Conservation (phyloP, 2,888 invertebrate genomes). For the Tachina fera region DNA sequence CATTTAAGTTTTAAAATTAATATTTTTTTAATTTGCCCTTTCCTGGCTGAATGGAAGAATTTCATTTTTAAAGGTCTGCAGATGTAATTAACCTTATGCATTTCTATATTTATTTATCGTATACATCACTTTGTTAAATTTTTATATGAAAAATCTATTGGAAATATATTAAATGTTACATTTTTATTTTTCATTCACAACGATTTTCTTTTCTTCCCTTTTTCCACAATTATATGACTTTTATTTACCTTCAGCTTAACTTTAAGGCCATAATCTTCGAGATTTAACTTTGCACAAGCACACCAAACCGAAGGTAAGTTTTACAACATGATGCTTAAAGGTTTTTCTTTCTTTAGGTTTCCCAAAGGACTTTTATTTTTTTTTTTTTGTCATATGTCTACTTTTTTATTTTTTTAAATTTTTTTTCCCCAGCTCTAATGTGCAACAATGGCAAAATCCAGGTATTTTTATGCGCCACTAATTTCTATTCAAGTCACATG, state of each 20-base stretch:
- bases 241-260: constrained; percentile 62
- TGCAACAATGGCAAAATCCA: constrained; percentile 58
- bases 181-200: constrained; percentile 48
- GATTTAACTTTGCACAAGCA: neutral
- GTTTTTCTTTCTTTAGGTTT: constrained; percentile 5
- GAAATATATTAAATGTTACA: constrained; percentile 60
- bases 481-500: constrained; percentile 70
- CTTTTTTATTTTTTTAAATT: neutral
- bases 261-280: constrained; percentile 43
- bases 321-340: neutral
- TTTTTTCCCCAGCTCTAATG: constrained; percentile 31
- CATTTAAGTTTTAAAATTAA: too few relatives aligned
- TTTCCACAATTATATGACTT: constrained; percentile 45
- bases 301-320: neutral
- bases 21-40: too few relatives aligned
- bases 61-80: constrained; percentile 17
- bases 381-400: constrained; percentile 22
- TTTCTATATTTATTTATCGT: constrained; percentile 2
- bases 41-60: neutral
- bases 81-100: neutral
- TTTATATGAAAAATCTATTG: constrained; percentile 65
- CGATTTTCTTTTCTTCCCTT: constrained; percentile 32
- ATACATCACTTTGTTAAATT: constrained; percentile 75
- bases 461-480: constrained; percentile 69
- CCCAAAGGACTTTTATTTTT: constrained; percentile 58